Conservation (phyloP, 2,888 invertebrate genomes). For the Plebejus argus region DNA sequence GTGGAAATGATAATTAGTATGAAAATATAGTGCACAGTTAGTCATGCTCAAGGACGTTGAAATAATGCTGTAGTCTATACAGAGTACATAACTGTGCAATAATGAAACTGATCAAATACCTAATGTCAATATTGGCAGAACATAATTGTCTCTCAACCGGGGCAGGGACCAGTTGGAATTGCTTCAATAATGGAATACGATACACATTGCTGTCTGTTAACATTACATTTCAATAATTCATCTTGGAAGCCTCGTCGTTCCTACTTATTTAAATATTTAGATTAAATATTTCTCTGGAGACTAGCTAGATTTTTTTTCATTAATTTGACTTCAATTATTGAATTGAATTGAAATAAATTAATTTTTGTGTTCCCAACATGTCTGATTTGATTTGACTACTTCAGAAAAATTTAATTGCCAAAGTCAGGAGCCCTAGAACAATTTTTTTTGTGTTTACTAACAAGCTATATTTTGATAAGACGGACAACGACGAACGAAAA, state of each 20-base stretch:
- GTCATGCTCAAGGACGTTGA: too few species aligned
- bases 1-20: too few species aligned
- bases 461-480: too few species aligned
- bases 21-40: too few species aligned
- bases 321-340: background rate
- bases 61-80: background rate
- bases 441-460: too few species aligned
- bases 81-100: background rate
- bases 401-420: too few species aligned
- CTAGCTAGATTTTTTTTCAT: background rate
- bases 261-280: background rate
- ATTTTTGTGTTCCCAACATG: background rate
- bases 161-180: background rate
- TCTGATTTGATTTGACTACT: background rate
- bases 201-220: background rate
- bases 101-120: conserved; percentile 15
- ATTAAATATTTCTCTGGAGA: background rate
- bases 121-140: conserved; percentile 7
- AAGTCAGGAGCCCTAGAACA: too few species aligned
- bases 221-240: background rate
- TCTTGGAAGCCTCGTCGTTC: background rate
- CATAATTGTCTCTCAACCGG: conserved; percentile 1
- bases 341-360: background rate
- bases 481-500: too few species aligned
- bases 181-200: conserved; percentile 11